Conservation (phyloP, 2,113 vertebrate species). For the Peromyscus maniculatus region DNA sequence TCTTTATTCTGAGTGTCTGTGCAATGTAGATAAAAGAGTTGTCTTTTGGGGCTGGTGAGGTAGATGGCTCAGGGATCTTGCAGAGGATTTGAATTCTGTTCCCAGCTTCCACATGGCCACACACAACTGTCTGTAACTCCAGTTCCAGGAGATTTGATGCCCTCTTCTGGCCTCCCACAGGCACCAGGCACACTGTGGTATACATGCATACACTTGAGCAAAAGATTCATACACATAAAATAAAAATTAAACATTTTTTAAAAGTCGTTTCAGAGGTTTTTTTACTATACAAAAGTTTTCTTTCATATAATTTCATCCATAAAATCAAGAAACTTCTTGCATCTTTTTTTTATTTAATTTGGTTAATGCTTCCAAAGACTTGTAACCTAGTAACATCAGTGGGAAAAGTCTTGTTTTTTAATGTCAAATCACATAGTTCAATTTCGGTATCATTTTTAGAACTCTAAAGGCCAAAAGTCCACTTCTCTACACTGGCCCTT, state of each 20-base stretch:
- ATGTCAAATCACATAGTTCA: neutral
- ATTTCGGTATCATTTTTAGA: conserved; percentile 41
- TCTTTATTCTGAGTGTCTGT: conserved; percentile 58
- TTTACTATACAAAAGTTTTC: conserved; percentile 33
- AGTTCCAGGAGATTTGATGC: neutral
- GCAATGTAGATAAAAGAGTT: conserved; percentile 17
- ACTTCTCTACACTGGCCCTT: neutral
- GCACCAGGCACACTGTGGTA: neutral
- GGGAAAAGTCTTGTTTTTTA: conserved; percentile 31
- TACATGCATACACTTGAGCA: neutral
- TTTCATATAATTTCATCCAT: conserved; percentile 15
- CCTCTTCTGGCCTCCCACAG: neutral
- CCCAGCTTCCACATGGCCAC: neutral
- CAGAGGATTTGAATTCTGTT: neutral
- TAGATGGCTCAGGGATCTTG: neutral
- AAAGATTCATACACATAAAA: neutral
- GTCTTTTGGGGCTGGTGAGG: neutral
- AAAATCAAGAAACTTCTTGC: conserved; percentile 39
- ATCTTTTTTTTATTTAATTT: neutral
- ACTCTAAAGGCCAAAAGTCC: neutral
- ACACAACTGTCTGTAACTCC: neutral
- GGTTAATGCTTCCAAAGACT: neutral
- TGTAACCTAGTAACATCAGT: neutral
- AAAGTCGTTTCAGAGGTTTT: neutral
- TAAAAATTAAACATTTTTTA: neutral